Conservation (phyloP, 2,113 vertebrate species). For the Istiophorus platypterus region DNA sequence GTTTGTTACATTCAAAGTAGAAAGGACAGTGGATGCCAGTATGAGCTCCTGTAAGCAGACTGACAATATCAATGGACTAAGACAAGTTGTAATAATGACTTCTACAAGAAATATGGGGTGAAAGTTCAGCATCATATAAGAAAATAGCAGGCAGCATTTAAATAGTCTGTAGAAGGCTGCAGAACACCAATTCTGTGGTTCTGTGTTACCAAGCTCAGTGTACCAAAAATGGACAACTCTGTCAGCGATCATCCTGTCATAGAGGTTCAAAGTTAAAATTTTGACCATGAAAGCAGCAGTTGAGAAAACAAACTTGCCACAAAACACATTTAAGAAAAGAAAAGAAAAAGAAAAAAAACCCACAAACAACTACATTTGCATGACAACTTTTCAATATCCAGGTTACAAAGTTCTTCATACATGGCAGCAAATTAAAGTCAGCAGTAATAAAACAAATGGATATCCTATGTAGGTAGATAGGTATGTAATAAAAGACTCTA, state of each 20-base stretch:
- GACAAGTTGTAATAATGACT: background rate
- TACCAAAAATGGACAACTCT: background rate
- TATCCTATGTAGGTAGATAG: too few relatives aligned
- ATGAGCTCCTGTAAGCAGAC: background rate
- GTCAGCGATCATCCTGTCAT: background rate
- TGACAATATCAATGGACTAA: background rate
- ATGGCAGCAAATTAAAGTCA: too few relatives aligned
- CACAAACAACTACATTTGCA: too few relatives aligned
- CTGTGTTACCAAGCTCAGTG: background rate
- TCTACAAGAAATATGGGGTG: background rate
- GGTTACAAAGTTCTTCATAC: too few relatives aligned
- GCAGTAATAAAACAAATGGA: too few relatives aligned
- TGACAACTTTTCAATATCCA: too few relatives aligned
- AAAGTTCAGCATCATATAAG: background rate
- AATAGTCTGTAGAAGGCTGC: slow-evolving; percentile 63
- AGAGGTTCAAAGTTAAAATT: too few relatives aligned
- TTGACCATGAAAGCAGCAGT: too few relatives aligned
- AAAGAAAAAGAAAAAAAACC: too few relatives aligned
- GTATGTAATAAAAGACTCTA: too few relatives aligned
- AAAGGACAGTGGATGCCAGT: background rate
- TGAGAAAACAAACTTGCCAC: too few relatives aligned
- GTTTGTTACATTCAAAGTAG: background rate
- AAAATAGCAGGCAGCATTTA: background rate
- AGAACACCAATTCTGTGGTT: slow-evolving; percentile 15
- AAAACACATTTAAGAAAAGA: too few relatives aligned